A percentile compares a stretch with the other conserved stretches of the same genome.
phyloP scores from a whole-genome alignment of 2,888 invertebrate genomes.

The Cyclophora punctaria region DNA sequence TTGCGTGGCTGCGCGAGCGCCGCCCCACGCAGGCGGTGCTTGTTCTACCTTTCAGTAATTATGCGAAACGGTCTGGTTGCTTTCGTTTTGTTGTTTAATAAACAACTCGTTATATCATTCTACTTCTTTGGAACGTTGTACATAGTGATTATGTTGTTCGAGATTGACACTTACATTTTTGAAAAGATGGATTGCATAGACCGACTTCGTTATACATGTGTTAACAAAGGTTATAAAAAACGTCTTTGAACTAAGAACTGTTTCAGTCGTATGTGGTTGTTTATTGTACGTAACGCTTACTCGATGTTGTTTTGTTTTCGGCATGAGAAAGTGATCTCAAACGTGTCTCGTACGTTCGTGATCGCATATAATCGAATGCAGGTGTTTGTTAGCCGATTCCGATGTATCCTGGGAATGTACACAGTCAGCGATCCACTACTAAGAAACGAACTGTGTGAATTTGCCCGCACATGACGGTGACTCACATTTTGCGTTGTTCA shows the following conservation, averaged over 20 bases:
- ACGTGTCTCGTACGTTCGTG: not conserved
- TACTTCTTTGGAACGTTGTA: no score
- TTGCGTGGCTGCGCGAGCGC: slow-evolving; percentile 29
- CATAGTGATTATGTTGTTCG: no score
- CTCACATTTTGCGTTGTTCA: slow-evolving; percentile 21
- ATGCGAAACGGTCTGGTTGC: slow-evolving; percentile 16
- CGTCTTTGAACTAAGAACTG: no score
- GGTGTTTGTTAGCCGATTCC: slow-evolving; percentile 41
- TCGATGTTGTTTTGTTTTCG: not conserved
- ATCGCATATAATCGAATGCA: not conserved
- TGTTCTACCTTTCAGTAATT: slow-evolving; percentile 28
- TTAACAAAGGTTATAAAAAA: no score
- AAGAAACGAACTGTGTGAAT: slow-evolving; percentile 48
- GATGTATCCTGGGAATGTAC: slow-evolving; percentile 42
- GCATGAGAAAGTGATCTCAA: not conserved
- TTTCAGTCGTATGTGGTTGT: no score
- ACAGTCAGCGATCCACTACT: slow-evolving; percentile 47
- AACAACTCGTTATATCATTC: slow-evolving; percentile 13
- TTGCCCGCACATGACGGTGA: slow-evolving; percentile 34
- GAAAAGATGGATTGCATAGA: no score
- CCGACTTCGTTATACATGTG: no score
- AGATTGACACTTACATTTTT: no score
- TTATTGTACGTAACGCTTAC: no score
- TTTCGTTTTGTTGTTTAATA: slow-evolving; percentile 7
- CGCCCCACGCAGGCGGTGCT: slow-evolving; percentile 35